Evolutionary conservation across 2,888 invertebrate species (phyloP).

Genomic region (Tipula vernalis): DNA sequence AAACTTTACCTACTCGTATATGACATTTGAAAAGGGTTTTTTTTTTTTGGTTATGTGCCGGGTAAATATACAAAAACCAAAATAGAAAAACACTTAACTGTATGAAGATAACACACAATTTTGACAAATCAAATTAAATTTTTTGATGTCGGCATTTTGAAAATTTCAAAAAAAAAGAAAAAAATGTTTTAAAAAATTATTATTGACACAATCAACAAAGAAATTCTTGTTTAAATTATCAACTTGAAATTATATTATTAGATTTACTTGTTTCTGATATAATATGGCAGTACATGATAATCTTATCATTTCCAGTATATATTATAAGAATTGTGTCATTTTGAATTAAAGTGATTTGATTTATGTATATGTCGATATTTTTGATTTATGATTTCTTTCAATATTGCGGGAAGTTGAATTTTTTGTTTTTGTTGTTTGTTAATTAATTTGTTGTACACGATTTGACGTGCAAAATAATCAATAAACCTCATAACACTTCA

Average conservation of each 20-base stretch:
- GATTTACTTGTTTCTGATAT: neutral
- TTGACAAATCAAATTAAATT: slow-evolving; percentile 4
- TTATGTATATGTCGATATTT: neutral
- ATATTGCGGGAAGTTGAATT: neutral
- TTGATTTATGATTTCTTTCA: neutral
- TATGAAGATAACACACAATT: neutral
- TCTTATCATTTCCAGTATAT: neutral
- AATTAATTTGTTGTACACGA: neutral
- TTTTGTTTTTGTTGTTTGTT: neutral
- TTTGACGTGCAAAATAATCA: neutral
- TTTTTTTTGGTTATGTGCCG: neutral
- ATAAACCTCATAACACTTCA: neutral
- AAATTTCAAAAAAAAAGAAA: neutral
- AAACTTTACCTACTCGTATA: neutral
- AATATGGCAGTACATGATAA: neutral
- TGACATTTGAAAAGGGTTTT: neutral
- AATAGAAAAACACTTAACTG: neutral
- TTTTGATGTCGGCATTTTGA: neutral
- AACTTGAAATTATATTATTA: neutral
- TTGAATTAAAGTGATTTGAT: neutral
- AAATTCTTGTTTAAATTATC: neutral
- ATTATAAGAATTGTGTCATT: neutral
- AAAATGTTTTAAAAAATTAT: neutral
- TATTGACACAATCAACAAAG: neutral
- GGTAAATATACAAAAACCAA: neutral